These are phyloP conservation scores for Drosophila stalkeri DNA, from an alignment of 2,888 invertebrate species.

Conservation along the genomic window DNA sequence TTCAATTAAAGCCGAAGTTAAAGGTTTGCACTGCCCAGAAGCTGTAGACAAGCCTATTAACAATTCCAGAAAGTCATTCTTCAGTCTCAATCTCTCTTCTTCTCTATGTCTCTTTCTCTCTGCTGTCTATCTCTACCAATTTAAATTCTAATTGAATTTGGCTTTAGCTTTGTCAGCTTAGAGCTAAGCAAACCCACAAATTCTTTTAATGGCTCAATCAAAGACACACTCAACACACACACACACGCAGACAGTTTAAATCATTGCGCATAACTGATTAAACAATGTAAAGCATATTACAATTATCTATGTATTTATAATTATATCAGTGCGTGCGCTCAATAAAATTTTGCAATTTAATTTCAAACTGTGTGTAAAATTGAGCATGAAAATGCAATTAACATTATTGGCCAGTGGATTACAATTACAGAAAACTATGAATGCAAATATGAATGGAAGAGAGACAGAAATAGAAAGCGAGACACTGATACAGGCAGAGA, in stretches of 20 bases:
- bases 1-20: neutral
- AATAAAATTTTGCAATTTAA: slow-evolving; percentile 56
- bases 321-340: slow-evolving; percentile 31
- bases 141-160: slow-evolving; percentile 32
- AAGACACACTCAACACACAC: slow-evolving; percentile 5
- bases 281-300: slow-evolving; percentile 33
- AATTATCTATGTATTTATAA: slow-evolving; percentile 41
- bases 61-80: no score
- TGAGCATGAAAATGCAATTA: slow-evolving; percentile 67
- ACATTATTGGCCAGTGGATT: slow-evolving; percentile 65
- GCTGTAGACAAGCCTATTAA: no score
- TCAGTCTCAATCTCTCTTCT: no score
- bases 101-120: slow-evolving; percentile 5
- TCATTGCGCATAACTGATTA: slow-evolving; percentile 37
- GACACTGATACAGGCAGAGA: neutral
- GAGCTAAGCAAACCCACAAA: slow-evolving; percentile 17
- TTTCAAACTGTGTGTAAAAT: slow-evolving; percentile 54
- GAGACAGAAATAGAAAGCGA: neutral
- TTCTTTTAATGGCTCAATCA: slow-evolving; percentile 48
- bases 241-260: slow-evolving; percentile 1
- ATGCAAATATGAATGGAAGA: slow-evolving; percentile 15
- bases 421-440: slow-evolving; percentile 42
- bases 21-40: slow-evolving; percentile 1
- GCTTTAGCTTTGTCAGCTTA: slow-evolving; percentile 24
- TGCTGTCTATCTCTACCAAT: neutral